Evolutionary conservation across 1,140 invertebrate species (phyloP).

Genomic region (Drosophila bipectinata): DNA sequence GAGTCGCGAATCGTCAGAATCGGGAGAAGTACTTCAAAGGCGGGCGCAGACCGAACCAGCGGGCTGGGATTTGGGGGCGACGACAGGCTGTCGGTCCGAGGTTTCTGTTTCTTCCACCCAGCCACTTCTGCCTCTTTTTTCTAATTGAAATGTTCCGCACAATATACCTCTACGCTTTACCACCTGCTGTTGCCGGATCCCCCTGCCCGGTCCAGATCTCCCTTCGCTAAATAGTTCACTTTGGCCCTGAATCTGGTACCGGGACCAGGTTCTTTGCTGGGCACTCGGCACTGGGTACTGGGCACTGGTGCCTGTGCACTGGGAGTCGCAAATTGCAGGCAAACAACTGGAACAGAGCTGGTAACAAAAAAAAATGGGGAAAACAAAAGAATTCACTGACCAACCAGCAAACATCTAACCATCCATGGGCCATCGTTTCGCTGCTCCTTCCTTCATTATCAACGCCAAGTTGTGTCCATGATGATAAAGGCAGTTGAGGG

Average conservation of each 20-base stretch:
- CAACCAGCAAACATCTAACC: slow-evolving; percentile 37
- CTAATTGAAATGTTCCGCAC: slow-evolving; percentile 80
- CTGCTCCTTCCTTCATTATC: slow-evolving; percentile 63
- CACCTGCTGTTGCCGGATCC: slow-evolving; percentile 67
- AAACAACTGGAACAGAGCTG: slow-evolving; percentile 51
- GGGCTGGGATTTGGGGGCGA: slow-evolving; percentile 55
- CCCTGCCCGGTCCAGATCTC: slow-evolving; percentile 17
- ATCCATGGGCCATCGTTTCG: slow-evolving; percentile 40
- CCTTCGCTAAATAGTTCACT: slow-evolving; percentile 68
- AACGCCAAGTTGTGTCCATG: slow-evolving; percentile 76
- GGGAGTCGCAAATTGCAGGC: slow-evolving; percentile 60
- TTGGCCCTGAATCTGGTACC: slow-evolving; percentile 15
- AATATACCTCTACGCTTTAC: slow-evolving; percentile 80
- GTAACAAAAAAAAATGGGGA: slow-evolving; percentile 17
- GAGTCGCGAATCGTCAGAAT: slow-evolving; percentile 69
- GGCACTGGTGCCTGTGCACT: slow-evolving; percentile 8
- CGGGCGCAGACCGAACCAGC: slow-evolving; percentile 39
- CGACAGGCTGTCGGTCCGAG: slow-evolving; percentile 72
- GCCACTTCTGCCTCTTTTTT: slow-evolving; percentile 54
- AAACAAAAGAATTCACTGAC: slow-evolving; percentile 67
- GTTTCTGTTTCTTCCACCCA: slow-evolving; percentile 37
- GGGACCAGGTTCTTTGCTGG: neutral
- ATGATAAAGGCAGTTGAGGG: slow-evolving; percentile 69
- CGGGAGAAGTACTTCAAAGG: slow-evolving; percentile 71
- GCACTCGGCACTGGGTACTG: neutral